Evolutionary conservation across 2,113 vertebrate genomes (phyloP).

Genomic region (Albula goreensis): DNA sequence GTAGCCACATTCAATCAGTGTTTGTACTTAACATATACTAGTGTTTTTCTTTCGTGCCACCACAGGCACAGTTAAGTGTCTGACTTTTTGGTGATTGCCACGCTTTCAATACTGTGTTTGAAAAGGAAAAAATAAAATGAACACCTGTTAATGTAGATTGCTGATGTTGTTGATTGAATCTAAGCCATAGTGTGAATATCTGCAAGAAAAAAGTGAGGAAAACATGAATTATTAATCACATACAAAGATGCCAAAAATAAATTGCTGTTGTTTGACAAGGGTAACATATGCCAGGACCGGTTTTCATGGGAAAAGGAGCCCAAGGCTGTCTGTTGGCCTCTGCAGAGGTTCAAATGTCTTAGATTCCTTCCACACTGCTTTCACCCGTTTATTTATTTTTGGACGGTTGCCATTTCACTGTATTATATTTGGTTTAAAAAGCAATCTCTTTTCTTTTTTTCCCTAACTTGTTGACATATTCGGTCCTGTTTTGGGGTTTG

Average conservation of each 20-base stretch:
- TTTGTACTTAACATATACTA: background rate
- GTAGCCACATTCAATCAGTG: background rate
- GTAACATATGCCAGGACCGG: background rate
- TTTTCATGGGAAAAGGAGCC: background rate
- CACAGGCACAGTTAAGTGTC: background rate
- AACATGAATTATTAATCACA: background rate
- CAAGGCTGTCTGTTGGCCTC: background rate
- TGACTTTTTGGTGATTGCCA: background rate
- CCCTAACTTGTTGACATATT: slow-evolving; percentile 1
- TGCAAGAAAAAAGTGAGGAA: background rate
- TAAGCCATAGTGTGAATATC: background rate
- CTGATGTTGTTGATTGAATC: background rate
- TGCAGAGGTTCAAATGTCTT: background rate
- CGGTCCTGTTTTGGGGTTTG: background rate
- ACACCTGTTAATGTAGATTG: background rate
- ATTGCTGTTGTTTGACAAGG: background rate
- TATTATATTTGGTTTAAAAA: background rate
- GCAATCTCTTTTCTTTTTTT: background rate
- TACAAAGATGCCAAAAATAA: background rate
- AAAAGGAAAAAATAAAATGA: background rate
- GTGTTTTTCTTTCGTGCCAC: no score
- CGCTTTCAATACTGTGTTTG: background rate
- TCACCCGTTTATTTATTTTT: background rate
- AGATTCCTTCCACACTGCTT: background rate
- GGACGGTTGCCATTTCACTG: background rate